Evolutionary conservation across 2,888 invertebrate genomes (phyloP).

Genomic region (Heteromyza rotundicornis): DNA sequence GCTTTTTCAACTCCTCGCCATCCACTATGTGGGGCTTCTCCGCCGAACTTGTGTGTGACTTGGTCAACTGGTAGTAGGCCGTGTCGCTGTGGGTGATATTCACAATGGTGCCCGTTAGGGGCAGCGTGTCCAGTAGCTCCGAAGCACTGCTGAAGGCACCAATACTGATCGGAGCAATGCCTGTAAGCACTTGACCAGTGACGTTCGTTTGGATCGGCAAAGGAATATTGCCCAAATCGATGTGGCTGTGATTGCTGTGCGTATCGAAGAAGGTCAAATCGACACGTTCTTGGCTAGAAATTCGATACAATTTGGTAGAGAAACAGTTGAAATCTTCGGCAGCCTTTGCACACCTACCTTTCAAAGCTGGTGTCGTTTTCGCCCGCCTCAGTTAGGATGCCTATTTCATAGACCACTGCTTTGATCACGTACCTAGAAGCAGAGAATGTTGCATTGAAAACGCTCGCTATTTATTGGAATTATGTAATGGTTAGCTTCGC

Average conservation of each 20-base stretch:
- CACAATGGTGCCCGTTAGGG: slow-evolving; percentile 61
- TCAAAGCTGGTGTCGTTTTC: slow-evolving; percentile 62
- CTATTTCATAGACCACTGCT: slow-evolving; percentile 69
- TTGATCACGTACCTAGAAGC: slow-evolving; percentile 65
- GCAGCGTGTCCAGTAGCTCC: slow-evolving; percentile 57
- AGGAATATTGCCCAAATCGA: slow-evolving; percentile 66
- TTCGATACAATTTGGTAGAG: background rate
- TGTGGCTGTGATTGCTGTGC: slow-evolving; percentile 62
- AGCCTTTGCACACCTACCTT: slow-evolving; percentile 33
- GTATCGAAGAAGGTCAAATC: slow-evolving; percentile 67
- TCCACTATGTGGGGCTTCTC: slow-evolving; percentile 50
- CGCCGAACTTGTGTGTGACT: slow-evolving; percentile 46
- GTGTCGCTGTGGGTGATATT: slow-evolving; percentile 62
- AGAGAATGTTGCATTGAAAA: too few species aligned
- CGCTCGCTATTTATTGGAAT: too few species aligned
- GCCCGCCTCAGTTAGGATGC: slow-evolving; percentile 66
- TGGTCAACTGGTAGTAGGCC: slow-evolving; percentile 57
- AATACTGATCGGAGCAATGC: slow-evolving; percentile 64
- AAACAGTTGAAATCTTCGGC: background rate
- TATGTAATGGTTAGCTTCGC: background rate
- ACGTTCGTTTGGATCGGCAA: slow-evolving; percentile 66
- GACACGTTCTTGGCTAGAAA: slow-evolving; percentile 66
- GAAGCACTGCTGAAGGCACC: slow-evolving; percentile 60
- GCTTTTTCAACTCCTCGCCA: slow-evolving; percentile 39
- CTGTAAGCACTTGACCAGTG: slow-evolving; percentile 65